Evolutionary conservation across 2,888 invertebrate genomes (phyloP), one percentile per base, ranked within the genome.

Genomic region (Acanthosepion lycidas): DNA sequence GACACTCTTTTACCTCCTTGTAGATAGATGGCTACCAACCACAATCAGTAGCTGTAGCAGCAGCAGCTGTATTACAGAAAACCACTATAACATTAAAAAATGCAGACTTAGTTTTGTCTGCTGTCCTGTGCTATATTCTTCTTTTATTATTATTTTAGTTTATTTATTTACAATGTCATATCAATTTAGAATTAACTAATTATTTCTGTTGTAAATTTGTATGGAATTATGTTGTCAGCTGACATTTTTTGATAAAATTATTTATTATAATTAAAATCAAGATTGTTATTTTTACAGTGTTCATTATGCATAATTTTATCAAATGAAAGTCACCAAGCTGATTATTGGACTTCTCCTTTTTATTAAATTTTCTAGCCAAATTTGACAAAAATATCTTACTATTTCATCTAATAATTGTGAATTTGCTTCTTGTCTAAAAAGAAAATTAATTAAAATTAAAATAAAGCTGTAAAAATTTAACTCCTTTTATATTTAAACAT

Each of bases 11-110:
- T 33, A n/a, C 12, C n/a, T 33, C 78, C 78, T n/a, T 78, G n/a
- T n/a, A 78, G n/a, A 78, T n/a, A 78, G 78, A 78, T 78, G 78
- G n/a, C 78, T n/a, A 78, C n/a, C 59, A 59, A 59, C 59, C 59
- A 59, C 59, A 59, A 59, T 59, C 59, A 59, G 59, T 59, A 23
- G 59, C 59, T 5, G 59, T 23, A 20, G 59, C 59, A 59, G 59
- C 78, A 78, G 78, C 78, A n/a, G 78, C n/a, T 12, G n/a, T 12
- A 78, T n/a, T 78, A 78, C n/a, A 78, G 78, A n/a, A 78, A 78
- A n/a, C 78, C n/a, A 78, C 78, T 78, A 59, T 59, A 20, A 59
- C 59, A 59, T 59, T 20, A 59, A 59, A 59, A 59, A 59, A 59
- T 59, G 59, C 59, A 59, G 59, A 59, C 59, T 59, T 59, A 59